Conservation (phyloP, 2,113 vertebrate genomes). For the Xiphophorus maculatus region DNA sequence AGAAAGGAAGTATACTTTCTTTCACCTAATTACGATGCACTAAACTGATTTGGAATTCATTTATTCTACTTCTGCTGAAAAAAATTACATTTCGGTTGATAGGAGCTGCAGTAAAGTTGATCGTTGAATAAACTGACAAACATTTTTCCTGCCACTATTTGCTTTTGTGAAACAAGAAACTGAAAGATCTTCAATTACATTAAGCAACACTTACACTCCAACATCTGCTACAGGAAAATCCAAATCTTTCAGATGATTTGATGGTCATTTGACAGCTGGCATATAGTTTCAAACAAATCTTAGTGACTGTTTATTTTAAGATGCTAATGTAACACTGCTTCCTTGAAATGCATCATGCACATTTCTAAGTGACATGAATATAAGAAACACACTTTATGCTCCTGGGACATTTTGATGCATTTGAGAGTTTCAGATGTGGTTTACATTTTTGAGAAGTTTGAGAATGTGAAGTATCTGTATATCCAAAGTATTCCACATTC, state of each 20-base stretch:
- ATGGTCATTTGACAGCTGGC: neutral
- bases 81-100: neutral
- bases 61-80: neutral
- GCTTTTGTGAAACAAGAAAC: neutral
- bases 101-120: neutral
- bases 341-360: neutral
- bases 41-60: conserved; percentile 16
- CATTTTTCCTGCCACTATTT: neutral
- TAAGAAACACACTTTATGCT: neutral
- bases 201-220: neutral
- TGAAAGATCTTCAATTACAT: neutral
- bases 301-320: neutral
- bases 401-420: neutral
- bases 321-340: neutral
- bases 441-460: neutral
- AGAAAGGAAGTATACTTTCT: neutral
- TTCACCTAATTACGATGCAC: conserved; percentile 7
- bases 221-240: neutral
- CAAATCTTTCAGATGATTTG: neutral
- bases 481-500: too few species aligned
- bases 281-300: neutral
- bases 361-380: neutral
- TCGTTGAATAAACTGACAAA: neutral
- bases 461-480: too few species aligned
- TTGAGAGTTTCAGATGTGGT: neutral